Conservation (phyloP, 1,140 invertebrate genomes). For the Pemphigus obesinymphae region DNA sequence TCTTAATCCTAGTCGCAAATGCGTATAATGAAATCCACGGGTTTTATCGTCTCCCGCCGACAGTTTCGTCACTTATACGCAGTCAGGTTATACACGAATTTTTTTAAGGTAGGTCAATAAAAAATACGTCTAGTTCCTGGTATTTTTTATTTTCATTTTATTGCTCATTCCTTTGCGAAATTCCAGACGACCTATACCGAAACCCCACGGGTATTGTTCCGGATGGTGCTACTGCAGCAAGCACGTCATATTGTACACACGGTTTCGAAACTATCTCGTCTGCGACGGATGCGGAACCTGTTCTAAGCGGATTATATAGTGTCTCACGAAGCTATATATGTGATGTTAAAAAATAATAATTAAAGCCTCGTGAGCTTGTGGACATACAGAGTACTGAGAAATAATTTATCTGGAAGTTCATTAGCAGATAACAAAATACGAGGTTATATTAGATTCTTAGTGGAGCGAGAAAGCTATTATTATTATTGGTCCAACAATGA, state of each 20-base stretch:
- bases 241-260: not conserved
- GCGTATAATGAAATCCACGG: not conserved
- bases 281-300: constrained; percentile 28
- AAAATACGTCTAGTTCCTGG: not conserved
- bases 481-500: too few relatives aligned
- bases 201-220: constrained; percentile 14
- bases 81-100: constrained; percentile 4
- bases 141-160: constrained; percentile 7
- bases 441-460: too few relatives aligned
- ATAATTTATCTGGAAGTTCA: not conserved
- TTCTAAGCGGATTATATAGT: not conserved
- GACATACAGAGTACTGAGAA: not conserved
- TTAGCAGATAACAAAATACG: not conserved
- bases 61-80: not conserved
- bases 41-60: constrained; percentile 17
- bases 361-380: not conserved
- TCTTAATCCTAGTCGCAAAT: constrained; percentile 10
- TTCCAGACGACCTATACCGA: not conserved
- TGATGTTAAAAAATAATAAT: not conserved
- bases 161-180: constrained; percentile 36
- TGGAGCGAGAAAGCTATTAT: too few relatives aligned
- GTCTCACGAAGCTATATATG: not conserved
- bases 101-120: constrained; percentile 38
- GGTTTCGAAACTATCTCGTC: constrained; percentile 31
- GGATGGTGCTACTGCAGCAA: not conserved